Percentiles rank a stretch among this genome's conserved stretches.
Conservation (phyloP, 2,797 vertebrate genomes). For the Gymnocypris eckloni region DNA sequence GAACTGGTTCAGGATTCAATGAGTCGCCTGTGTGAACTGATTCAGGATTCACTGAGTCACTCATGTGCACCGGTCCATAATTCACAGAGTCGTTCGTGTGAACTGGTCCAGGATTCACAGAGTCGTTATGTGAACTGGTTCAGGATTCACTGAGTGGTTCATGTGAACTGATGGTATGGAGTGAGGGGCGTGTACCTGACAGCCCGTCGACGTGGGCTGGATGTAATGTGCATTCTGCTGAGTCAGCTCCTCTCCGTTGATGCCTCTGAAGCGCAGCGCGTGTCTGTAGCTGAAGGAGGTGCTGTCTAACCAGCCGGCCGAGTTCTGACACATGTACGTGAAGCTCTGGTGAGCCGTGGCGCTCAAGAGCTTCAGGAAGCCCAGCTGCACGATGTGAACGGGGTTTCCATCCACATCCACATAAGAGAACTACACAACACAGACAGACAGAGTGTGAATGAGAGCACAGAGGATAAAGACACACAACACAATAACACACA, state of each 20-base stretch:
- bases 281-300: slow-evolving; percentile 81
- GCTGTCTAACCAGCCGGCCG: slow-evolving; percentile 89
- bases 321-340: slow-evolving; percentile 96
- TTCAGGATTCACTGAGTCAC: too few species aligned
- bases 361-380: slow-evolving; percentile 91
- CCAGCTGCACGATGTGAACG: slow-evolving; percentile 93
- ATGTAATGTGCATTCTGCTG: slow-evolving; percentile 91
- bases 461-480: background rate
- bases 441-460: background rate
- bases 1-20: too few species aligned
- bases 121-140: too few species aligned
- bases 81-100: too few species aligned
- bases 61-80: too few species aligned
- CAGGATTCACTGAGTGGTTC: too few species aligned
- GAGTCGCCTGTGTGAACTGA: rapidly evolving
- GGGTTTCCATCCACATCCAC: slow-evolving; percentile 85
- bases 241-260: slow-evolving; percentile 91
- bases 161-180: too few species aligned
- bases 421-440: slow-evolving; percentile 87
- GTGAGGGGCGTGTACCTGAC: slow-evolving; percentile 72
- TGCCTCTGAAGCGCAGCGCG: slow-evolving; percentile 92
- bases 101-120: too few species aligned
- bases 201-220: slow-evolving; percentile 82
- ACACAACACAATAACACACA: slow-evolving; percentile 25
- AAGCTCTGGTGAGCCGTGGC: slow-evolving; percentile 89